Base-by-base conservation (phyloP, 2,888 invertebrate species). In the Synanthedon vespiformis region DNA sequence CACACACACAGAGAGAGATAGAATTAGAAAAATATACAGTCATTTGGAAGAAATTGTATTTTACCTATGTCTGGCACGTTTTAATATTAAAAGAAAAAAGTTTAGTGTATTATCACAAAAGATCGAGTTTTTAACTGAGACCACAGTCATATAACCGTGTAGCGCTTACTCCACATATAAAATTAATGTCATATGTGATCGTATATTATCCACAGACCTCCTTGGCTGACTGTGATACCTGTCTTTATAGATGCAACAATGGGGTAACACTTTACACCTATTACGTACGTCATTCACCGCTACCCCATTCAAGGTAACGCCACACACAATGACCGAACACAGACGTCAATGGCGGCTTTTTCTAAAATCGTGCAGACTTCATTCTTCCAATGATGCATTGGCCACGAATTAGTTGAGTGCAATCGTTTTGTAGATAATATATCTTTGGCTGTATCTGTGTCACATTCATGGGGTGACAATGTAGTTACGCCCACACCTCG, bases 251-350 rank as follows among this genome's bases (percentile, higher is more conserved):
- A 67, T 57, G 65, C 65, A 62, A 82, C 81, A 86, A 85, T 77
- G 63, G 70, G 51, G 53, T 61, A 70, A 79, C 81, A 86, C 86
- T 87, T 87, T 86, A 86, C 86, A 86, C 85, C 81, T 85, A 85
- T 87, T 85, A 85, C 72, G 72, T 67, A 85, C 72, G 72, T 67
- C 68, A 73, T 79, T 77, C 79, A 76, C 73, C 65, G 71, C 65
- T 65, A 71, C 74, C 81, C 74, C 81, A 85, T 86, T 87, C 80
- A 84, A 61, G 53, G 64, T 77, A 74, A 85, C 85, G 82, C 83
- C 85, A 83, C 74, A 74, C 80, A 86, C 84, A 86, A 86, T 75
- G 78, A 70, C 68, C 65, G 69, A 74, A 78, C 83, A 78, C 81
- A 84, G 85, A 85, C 72, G 83, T 85, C 86, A 84, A 77, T 67